These are phyloP conservation scores for Phocoena sinus DNA, from an alignment of 2,113 vertebrate species.

Conservation along the genomic window DNA sequence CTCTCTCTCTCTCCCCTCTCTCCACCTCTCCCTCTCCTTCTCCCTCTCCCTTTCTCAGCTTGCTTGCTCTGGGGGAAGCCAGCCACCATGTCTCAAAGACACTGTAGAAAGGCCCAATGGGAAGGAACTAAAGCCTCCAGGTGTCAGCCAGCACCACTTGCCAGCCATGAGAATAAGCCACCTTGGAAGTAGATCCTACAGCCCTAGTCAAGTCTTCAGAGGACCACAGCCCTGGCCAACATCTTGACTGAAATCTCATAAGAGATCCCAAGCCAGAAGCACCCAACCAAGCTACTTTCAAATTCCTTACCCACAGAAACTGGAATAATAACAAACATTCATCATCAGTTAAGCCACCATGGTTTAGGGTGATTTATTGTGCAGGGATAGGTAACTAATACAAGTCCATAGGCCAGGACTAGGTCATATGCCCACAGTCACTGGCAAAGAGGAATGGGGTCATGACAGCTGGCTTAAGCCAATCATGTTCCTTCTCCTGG, in stretches of 20 bases:
- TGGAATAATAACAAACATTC: not conserved
- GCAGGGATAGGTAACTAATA: fast-evolving
- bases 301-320: no score
- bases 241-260: not conserved
- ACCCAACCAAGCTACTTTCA: not conserved
- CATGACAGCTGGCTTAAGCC: fast-evolving
- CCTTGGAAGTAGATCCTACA: no score
- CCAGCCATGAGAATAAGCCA: not conserved
- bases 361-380: fast-evolving
- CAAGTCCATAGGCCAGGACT: not conserved
- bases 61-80: not conserved
- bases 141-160: not conserved
- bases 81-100: not conserved
- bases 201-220: not conserved
- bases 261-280: not conserved
- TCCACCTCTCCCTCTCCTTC: not conserved
- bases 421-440: not conserved
- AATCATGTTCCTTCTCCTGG: fast-evolving
- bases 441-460: not conserved
- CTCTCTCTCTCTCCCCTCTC: not conserved
- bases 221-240: no score
- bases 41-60: no score
- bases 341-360: not conserved
- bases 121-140: not conserved
- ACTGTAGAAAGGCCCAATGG: no score